phyloP scores from a whole-genome alignment of 1,140 invertebrate genomes.

The Argopecten irradians region DNA sequence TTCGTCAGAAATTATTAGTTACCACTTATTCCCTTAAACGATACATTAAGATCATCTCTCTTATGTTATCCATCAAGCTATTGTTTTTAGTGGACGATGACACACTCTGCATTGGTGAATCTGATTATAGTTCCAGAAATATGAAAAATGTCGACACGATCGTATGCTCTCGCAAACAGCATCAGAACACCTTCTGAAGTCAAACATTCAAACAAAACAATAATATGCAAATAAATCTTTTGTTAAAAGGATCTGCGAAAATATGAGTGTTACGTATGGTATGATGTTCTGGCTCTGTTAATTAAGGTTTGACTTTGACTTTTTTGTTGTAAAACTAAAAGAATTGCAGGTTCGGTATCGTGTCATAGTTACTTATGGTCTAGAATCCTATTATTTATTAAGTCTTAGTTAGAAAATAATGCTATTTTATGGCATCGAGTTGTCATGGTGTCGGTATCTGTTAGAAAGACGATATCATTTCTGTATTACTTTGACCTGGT shows the following conservation, averaged over 20 bases:
- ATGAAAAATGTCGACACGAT: background rate
- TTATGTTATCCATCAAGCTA: conserved; percentile 1
- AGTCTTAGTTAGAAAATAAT: background rate
- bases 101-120: background rate
- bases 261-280: background rate
- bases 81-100: background rate
- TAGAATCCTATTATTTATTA: background rate
- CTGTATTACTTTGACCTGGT: too few relatives aligned
- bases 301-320: too few relatives aligned
- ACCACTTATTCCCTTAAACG: too few relatives aligned
- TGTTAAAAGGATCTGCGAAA: background rate
- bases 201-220: background rate
- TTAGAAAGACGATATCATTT: background rate
- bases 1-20: too few relatives aligned
- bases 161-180: background rate
- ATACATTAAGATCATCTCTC: background rate
- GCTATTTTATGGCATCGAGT: background rate
- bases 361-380: background rate
- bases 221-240: background rate
- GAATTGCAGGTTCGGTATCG: background rate
- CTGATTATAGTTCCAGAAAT: background rate
- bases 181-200: background rate
- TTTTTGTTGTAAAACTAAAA: background rate
- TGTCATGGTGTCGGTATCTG: background rate
- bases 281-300: background rate